Evolutionary conservation across 2,888 invertebrate genomes (phyloP).

Genomic region (Sinohyriopsis cumingii): DNA sequence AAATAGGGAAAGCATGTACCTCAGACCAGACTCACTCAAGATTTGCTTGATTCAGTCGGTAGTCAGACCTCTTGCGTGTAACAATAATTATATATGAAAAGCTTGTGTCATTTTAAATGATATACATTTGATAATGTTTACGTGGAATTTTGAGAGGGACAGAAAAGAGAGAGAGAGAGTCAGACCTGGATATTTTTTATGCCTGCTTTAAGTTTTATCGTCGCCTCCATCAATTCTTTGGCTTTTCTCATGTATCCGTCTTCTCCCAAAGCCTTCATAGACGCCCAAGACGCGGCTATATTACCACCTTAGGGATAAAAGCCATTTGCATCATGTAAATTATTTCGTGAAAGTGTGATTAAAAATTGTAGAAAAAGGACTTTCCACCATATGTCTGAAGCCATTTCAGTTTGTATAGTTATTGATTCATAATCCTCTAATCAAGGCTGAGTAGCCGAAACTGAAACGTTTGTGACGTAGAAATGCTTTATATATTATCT

Average conservation of each 20-base stretch:
- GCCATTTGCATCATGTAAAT: background rate
- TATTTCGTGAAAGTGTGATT: background rate
- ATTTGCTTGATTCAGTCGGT: too few relatives aligned
- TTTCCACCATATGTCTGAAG: background rate
- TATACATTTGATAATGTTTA: too few relatives aligned
- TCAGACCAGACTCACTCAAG: too few relatives aligned
- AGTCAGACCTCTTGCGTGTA: too few relatives aligned
- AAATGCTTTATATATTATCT: too few relatives aligned
- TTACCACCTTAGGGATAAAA: slow-evolving; percentile 52
- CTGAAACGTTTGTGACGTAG: too few relatives aligned
- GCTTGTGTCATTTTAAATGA: background rate
- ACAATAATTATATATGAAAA: background rate
- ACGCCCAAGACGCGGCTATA: slow-evolving; percentile 67
- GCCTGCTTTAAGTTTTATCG: slow-evolving; percentile 56
- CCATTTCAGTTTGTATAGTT: background rate
- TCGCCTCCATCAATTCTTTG: slow-evolving; percentile 60
- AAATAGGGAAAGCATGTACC: too few relatives aligned
- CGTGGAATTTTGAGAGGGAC: background rate
- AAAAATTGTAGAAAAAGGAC: background rate
- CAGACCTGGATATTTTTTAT: slow-evolving; percentile 53
- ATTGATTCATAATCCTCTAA: too few relatives aligned
- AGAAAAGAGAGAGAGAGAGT: background rate
- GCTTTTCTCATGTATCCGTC: slow-evolving; percentile 63
- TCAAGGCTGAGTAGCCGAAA: too few relatives aligned
- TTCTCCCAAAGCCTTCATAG: slow-evolving; percentile 61